phyloP scores from a whole-genome alignment of 2,113 vertebrate genomes.

The Meriones unguiculatus region DNA sequence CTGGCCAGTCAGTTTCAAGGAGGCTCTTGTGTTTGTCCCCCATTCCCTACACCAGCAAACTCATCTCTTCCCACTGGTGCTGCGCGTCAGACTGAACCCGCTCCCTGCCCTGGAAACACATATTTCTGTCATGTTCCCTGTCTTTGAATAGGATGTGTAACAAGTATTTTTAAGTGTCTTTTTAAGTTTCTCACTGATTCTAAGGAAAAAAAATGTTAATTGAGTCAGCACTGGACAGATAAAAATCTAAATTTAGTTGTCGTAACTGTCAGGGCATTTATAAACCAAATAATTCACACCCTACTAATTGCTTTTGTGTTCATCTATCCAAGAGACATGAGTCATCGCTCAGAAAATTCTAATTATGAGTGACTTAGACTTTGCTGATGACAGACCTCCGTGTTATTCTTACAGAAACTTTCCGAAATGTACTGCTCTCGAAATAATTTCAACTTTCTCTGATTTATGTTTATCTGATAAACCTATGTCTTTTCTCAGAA shows the following conservation, averaged over 20 bases:
- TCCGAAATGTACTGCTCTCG: constrained; percentile 64
- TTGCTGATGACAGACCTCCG: constrained; percentile 76
- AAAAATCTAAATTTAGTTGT: constrained; percentile 86
- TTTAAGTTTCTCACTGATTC: constrained; percentile 22
- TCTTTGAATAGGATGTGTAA: constrained; percentile 47
- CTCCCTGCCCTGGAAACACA: background rate
- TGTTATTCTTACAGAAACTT: constrained; percentile 72
- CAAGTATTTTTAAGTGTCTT: background rate
- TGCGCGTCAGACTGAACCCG: background rate
- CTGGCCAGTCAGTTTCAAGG: background rate
- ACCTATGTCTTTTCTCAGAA: constrained; percentile 46
- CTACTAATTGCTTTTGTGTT: constrained; percentile 88
- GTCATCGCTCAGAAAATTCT: constrained; percentile 86
- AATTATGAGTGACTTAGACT: constrained; percentile 82
- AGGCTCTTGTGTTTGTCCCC: background rate
- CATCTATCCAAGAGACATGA: constrained; percentile 86
- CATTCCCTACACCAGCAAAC: background rate
- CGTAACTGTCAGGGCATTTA: constrained; percentile 87
- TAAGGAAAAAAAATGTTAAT: constrained; percentile 65
- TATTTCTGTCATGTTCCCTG: constrained; percentile 32
- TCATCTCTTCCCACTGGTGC: background rate
- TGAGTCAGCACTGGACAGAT: constrained; percentile 82
- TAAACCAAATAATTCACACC: constrained; percentile 88
- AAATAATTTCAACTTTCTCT: constrained; percentile 73
- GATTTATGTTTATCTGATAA: constrained; percentile 70